A percentile compares a stretch with the other conserved stretches of the same genome.
phyloP scores from a whole-genome alignment of 2,888 invertebrate genomes.

The Dione vanillae region DNA sequence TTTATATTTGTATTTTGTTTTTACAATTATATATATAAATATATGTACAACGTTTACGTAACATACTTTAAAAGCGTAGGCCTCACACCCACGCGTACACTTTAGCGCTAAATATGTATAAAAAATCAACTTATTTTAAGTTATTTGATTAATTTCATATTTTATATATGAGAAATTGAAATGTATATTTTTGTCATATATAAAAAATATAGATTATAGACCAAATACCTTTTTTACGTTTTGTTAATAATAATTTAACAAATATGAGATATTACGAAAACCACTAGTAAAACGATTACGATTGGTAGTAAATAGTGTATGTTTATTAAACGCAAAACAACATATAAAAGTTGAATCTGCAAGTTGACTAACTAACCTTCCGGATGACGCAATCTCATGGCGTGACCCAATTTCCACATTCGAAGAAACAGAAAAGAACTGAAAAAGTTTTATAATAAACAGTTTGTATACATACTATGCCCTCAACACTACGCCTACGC shows the following conservation, averaged over 20 bases:
- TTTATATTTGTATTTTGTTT: no score
- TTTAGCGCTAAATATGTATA: slow-evolving; percentile 6
- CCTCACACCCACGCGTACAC: slow-evolving; percentile 27
- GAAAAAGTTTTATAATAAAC: slow-evolving; percentile 14
- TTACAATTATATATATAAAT: no score
- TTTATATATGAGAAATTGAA: no score
- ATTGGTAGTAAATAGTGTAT: not conserved
- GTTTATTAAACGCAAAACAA: slow-evolving; percentile 1
- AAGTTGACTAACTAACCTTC: slow-evolving; percentile 32
- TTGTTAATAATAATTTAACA: not conserved
- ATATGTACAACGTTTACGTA: slow-evolving; percentile 13
- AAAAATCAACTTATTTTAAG: not conserved
- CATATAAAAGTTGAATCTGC: slow-evolving; percentile 24
- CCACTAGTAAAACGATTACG: not conserved
- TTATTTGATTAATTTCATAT: slow-evolving; percentile 6
- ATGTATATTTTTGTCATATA: no score
- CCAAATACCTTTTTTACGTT: no score
- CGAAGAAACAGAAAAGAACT: slow-evolving; percentile 31
- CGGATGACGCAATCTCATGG: slow-evolving; percentile 31
- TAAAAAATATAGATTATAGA: no score
- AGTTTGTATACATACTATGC: slow-evolving; percentile 13
- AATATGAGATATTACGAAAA: not conserved
- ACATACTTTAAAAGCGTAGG: slow-evolving; percentile 22
- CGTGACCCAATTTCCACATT: slow-evolving; percentile 34
- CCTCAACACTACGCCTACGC: not conserved